Conservation (phyloP, 2,888 invertebrate genomes). For the Cabera pusaria region DNA sequence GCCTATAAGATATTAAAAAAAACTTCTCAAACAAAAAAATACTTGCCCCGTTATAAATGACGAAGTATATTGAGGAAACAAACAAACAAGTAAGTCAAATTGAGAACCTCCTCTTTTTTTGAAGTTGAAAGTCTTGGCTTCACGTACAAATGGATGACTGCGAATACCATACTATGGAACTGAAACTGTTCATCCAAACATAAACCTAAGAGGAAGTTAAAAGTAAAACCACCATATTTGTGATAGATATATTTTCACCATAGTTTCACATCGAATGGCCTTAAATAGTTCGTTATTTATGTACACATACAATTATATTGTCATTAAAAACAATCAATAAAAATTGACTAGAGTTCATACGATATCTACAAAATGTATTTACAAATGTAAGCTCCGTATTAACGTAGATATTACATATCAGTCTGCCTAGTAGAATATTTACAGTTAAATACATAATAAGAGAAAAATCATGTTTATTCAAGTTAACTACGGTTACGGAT, state of each 20-base stretch:
- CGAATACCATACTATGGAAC: too few species aligned
- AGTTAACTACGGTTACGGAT: constrained; percentile 10
- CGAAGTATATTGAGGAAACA: too few species aligned
- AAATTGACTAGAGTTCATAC: constrained; percentile 77
- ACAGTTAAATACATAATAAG: constrained; percentile 25
- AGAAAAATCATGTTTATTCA: constrained; percentile 23
- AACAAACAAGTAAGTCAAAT: too few species aligned
- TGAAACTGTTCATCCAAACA: too few species aligned
- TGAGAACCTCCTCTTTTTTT: too few species aligned
- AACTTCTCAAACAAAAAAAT: too few species aligned
- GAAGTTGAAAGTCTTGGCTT: too few species aligned
- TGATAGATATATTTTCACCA: constrained; percentile 68
- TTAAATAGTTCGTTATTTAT: constrained; percentile 43
- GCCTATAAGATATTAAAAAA: too few species aligned
- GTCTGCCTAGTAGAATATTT: constrained; percentile 61
- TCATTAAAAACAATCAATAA: constrained; percentile 75
- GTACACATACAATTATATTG: constrained; percentile 76
- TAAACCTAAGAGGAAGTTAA: constrained; percentile 3
- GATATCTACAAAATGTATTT: constrained; percentile 75
- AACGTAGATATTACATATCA: constrained; percentile 68
- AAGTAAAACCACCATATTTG: constrained; percentile 27
- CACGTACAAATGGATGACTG: too few species aligned
- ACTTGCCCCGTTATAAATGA: too few species aligned
- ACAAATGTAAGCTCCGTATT: constrained; percentile 76
- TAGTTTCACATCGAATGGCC: constrained; percentile 60